Conservation (phyloP, 2,888 invertebrate genomes). For the Lottia scabra region DNA sequence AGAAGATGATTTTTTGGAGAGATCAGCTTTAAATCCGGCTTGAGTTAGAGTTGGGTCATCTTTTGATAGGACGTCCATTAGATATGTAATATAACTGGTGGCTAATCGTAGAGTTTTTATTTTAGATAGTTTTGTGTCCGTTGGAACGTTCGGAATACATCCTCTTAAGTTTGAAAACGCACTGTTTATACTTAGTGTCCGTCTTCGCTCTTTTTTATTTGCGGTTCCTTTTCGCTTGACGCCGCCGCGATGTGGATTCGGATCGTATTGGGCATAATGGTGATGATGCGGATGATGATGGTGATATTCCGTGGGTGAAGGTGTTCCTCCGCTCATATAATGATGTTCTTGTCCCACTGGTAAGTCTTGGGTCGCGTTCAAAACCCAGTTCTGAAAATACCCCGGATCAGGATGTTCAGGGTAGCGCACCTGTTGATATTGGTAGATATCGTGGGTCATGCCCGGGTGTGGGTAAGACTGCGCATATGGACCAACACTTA, state of each 20-base stretch:
- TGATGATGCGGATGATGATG: conserved; percentile 11
- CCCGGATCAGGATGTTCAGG: conserved; percentile 50
- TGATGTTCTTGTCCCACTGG: conserved; percentile 36
- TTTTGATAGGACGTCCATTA: conserved; percentile 87
- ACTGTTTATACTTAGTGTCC: conserved; percentile 94
- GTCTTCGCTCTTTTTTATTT: conserved; percentile 91
- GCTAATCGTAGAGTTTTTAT: conserved; percentile 94
- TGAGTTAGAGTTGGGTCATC: conserved; percentile 78
- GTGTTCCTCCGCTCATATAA: conserved; percentile 22
- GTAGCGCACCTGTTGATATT: conserved; percentile 47
- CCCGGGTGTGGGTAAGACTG: conserved; percentile 57
- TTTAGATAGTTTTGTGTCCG: conserved; percentile 93
- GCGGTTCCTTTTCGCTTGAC: conserved; percentile 75
- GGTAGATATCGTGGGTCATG: conserved; percentile 53
- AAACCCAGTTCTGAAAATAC: conserved; percentile 58
- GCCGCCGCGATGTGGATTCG: conserved; percentile 50
- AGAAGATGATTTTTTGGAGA: conserved; percentile 70
- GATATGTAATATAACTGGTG: conserved; percentile 78
- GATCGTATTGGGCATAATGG: conserved; percentile 36
- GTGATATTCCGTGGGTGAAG: conserved; percentile 28
- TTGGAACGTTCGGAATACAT: conserved; percentile 95
- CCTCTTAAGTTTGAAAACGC: conserved; percentile 93
- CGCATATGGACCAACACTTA: conserved; percentile 56
- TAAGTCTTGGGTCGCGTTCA: conserved; percentile 42
- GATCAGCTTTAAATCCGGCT: conserved; percentile 85